These are phyloP conservation scores for Cliona cf. orientalis DNA, from an alignment of 37 sponge, comb jelly and placozoan species.

Conservation along the genomic window DNA sequence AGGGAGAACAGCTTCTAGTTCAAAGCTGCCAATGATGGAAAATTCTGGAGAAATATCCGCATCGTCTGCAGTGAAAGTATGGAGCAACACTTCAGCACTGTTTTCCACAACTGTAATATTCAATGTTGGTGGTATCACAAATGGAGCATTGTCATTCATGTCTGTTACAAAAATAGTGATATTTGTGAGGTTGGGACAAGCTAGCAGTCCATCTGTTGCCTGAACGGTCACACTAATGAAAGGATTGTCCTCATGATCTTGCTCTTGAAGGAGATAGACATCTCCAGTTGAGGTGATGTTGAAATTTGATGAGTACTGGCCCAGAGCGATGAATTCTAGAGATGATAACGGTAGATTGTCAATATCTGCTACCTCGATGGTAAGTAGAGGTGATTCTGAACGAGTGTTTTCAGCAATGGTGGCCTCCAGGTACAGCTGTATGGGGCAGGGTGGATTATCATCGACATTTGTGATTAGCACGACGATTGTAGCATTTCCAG, in stretches of 20 bases:
- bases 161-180: conserved; percentile 18
- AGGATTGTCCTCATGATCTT: conserved; percentile 9
- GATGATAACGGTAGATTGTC: neutral
- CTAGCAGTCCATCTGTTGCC: conserved; percentile 6
- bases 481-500: conserved; percentile 22
- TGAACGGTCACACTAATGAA: neutral
- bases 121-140: conserved; percentile 19
- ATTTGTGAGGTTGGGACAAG: conserved; percentile 7
- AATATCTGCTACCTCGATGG: conserved; percentile 2
- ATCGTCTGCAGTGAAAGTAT: conserved; percentile 36
- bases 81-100: conserved; percentile 14
- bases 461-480: conserved; percentile 48
- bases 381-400: conserved; percentile 18
- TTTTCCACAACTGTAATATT: conserved; percentile 32
- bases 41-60: conserved; percentile 30
- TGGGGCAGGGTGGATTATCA: conserved; percentile 52
- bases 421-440: neutral
- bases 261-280: conserved; percentile 8
- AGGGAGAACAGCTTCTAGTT: neutral
- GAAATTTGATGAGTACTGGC: conserved; percentile 8
- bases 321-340: neutral
- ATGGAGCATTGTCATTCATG: conserved; percentile 55
- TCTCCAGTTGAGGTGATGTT: conserved; percentile 33
- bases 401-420: conserved; percentile 30
- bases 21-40: conserved; percentile 16